phyloP scores from a whole-genome alignment of 2,113 vertebrate species.

The Pungitius pungitius region DNA sequence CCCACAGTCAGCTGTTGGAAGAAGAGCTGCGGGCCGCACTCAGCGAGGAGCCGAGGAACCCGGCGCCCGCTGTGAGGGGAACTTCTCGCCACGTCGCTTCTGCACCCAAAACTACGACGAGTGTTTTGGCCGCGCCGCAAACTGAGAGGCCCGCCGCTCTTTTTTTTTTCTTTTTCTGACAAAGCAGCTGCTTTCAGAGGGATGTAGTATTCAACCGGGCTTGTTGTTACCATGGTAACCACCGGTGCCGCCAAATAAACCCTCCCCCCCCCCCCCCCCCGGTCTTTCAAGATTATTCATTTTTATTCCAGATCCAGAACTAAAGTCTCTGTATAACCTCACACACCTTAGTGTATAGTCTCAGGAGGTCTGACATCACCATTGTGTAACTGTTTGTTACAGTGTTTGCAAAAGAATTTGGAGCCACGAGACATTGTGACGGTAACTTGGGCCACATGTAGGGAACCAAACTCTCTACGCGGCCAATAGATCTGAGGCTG shows the following conservation, averaged over 20 bases:
- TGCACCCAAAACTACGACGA: background rate
- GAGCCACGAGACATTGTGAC: background rate
- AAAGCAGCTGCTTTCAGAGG: background rate
- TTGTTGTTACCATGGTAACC: conserved; percentile 3
- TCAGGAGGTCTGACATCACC: background rate
- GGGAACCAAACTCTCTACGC: background rate
- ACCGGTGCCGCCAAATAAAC: background rate
- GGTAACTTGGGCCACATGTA: background rate
- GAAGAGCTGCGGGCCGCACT: background rate
- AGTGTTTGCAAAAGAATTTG: background rate
- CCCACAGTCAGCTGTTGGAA: background rate
- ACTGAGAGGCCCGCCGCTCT: background rate
- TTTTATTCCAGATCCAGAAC: background rate
- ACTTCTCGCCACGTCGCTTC: background rate
- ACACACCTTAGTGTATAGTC: background rate
- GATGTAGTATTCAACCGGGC: background rate
- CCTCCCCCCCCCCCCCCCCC: too few relatives aligned
- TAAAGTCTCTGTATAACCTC: background rate
- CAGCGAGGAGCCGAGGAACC: background rate
- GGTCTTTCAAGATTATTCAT: background rate
- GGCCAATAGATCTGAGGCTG: background rate
- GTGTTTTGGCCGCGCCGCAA: background rate
- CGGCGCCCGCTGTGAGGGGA: background rate
- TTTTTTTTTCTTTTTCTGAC: too few relatives aligned
- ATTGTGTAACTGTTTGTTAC: background rate